Percentiles rank a stretch among this genome's conserved stretches.
phyloP scores from a whole-genome alignment of 2,888 invertebrate genomes.

The Netelia melanura region DNA sequence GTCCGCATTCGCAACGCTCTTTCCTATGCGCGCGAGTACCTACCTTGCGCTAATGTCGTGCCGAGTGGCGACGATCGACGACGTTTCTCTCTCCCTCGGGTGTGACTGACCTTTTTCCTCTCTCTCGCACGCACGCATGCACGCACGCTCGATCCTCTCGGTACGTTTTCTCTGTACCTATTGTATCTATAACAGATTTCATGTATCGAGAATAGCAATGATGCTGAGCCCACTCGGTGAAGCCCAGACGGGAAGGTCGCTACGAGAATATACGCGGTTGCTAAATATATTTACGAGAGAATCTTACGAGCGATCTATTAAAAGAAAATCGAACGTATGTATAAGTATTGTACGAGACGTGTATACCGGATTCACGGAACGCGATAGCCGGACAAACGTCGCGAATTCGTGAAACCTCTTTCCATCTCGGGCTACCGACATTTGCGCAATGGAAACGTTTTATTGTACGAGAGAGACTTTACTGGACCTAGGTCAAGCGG shows the following conservation, averaged over 20 bases:
- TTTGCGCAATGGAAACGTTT: not conserved
- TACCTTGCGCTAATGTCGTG: slow-evolving; percentile 36
- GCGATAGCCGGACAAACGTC: no score
- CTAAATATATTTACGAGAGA: no score
- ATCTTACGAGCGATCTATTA: no score
- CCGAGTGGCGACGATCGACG: slow-evolving; percentile 42
- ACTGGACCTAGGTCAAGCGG: slow-evolving; percentile 54
- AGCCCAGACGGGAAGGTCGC: slow-evolving; percentile 21
- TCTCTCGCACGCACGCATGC: not conserved
- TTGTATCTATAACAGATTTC: slow-evolving; percentile 22
- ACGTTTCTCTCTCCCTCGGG: slow-evolving; percentile 9
- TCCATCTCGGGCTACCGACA: no score
- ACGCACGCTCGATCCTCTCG: not conserved
- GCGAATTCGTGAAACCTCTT: no score
- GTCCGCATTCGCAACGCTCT: slow-evolving; percentile 47
- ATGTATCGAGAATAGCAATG: not conserved
- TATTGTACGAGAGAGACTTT: not conserved
- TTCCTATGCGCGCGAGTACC: slow-evolving; percentile 24
- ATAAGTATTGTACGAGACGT: no score
- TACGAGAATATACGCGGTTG: not conserved
- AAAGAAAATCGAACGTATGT: no score
- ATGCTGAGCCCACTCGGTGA: not conserved
- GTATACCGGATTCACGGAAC: no score
- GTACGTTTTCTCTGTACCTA: slow-evolving; percentile 17
- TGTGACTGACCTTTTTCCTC: slow-evolving; percentile 43